A percentile compares a stretch with the other conserved stretches of the same genome.
phyloP scores from a whole-genome alignment of 2,113 vertebrate species.

The Channa maculata region DNA sequence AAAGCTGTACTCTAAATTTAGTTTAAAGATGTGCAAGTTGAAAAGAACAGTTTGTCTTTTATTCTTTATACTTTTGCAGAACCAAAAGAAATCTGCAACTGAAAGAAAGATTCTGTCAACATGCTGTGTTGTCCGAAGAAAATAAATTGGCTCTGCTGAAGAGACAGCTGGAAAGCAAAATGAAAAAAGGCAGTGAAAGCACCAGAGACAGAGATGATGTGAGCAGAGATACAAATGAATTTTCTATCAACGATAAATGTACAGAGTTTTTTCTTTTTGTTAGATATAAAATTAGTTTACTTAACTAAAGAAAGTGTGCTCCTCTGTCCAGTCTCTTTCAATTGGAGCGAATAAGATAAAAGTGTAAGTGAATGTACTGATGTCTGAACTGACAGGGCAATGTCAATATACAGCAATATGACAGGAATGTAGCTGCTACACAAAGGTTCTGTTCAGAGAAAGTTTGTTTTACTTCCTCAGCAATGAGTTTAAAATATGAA shows the following conservation, averaged over 20 bases:
- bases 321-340: constrained; percentile 37
- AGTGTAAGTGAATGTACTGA: constrained; percentile 18
- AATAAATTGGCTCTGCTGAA: constrained; percentile 10
- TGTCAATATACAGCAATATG: constrained; percentile 21
- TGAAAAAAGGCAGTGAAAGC: constrained; percentile 2
- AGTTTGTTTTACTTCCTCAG: too few species aligned
- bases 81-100: constrained; percentile 20
- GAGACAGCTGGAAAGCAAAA: constrained; percentile 26
- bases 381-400: constrained; percentile 28
- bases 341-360: constrained; percentile 50
- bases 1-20: neutral
- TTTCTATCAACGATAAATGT: constrained; percentile 33
- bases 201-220: constrained; percentile 8
- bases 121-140: constrained; percentile 14
- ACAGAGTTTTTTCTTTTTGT: constrained; percentile 11
- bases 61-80: constrained; percentile 10
- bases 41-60: constrained; percentile 12
- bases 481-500: too few species aligned
- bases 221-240: constrained; percentile 22
- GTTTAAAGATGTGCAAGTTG: constrained; percentile 5
- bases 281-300: constrained; percentile 50
- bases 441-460: neutral
- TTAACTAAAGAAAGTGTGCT: constrained; percentile 17
- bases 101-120: constrained; percentile 24
- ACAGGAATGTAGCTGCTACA: neutral